phyloP scores from a whole-genome alignment of 2,797 vertebrate genomes.

The Pampus argenteus region DNA sequence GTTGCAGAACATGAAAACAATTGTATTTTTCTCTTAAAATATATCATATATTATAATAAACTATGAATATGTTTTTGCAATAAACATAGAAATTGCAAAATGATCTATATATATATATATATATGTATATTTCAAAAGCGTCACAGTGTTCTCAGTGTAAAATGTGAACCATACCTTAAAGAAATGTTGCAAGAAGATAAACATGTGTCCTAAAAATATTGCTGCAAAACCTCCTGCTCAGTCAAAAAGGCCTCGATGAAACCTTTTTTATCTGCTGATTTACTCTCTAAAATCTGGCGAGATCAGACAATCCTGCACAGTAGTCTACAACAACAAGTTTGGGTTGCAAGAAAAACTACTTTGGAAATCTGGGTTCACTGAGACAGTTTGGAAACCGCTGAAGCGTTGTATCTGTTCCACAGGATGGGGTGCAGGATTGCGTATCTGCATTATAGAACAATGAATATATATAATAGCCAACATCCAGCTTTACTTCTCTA shows the following conservation, averaged over 20 bases:
- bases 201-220: conserved; percentile 5
- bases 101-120: too few relatives aligned
- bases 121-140: too few relatives aligned
- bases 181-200: conserved; percentile 5
- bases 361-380: conserved; percentile 59
- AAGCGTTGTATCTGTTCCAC: conserved; percentile 63
- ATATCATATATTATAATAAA: not conserved
- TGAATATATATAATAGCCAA: conserved; percentile 42
- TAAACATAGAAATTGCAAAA: not conserved
- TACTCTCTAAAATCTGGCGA: conserved; percentile 32
- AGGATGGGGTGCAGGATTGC: conserved; percentile 51
- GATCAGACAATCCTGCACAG: conserved; percentile 43
- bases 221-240: conserved; percentile 21
- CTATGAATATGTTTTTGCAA: not conserved
- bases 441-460: conserved; percentile 39
- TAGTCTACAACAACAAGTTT: conserved; percentile 65
- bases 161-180: not conserved
- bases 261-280: conserved; percentile 57
- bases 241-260: conserved; percentile 28
- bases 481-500: conserved; percentile 21
- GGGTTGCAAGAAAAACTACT: conserved; percentile 67
- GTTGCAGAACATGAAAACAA: too few relatives aligned
- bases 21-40: too few relatives aligned
- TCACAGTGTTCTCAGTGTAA: not conserved
- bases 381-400: conserved; percentile 58